These are phyloP conservation scores for Macrotrachela quadricornifera DNA, from an alignment of 1,140 invertebrate species.

Conservation along the genomic window DNA sequence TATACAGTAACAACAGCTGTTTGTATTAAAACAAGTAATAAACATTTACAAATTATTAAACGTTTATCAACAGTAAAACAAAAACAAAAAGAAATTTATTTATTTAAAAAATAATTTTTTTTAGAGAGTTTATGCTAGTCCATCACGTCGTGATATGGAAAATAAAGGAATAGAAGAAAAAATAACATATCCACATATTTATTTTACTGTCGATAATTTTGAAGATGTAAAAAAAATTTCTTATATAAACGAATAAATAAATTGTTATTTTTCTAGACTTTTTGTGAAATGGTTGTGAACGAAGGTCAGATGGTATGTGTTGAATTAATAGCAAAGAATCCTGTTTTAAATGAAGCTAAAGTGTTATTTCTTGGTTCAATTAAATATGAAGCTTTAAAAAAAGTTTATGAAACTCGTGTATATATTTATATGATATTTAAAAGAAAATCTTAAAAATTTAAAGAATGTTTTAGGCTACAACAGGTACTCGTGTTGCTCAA, in stretches of 20 bases:
- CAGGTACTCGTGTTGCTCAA: slow-evolving; percentile 79
- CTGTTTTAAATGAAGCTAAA: slow-evolving; percentile 44
- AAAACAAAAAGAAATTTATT: not conserved
- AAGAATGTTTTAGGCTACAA: slow-evolving; percentile 49
- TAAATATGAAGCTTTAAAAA: slow-evolving; percentile 80
- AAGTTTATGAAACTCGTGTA: slow-evolving; percentile 84
- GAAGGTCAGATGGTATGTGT: slow-evolving; percentile 97
- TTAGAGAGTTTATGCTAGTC: slow-evolving; percentile 74
- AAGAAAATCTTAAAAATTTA: not conserved
- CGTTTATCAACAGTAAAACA: slow-evolving; percentile 37
- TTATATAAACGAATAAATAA: too few relatives aligned
- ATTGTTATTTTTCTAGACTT: slow-evolving; percentile 38
- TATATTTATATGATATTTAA: slow-evolving; percentile 18
- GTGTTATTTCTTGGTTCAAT: slow-evolving; percentile 91
- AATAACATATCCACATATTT: slow-evolving; percentile 94
- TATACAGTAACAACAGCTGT: slow-evolving; percentile 88
- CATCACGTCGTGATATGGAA: slow-evolving; percentile 82
- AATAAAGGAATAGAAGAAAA: slow-evolving; percentile 91
- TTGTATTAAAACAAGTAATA: slow-evolving; percentile 82
- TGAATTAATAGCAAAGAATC: slow-evolving; percentile 58
- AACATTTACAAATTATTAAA: slow-evolving; percentile 76
- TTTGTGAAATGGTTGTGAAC: slow-evolving; percentile 70
- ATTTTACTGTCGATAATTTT: slow-evolving; percentile 97
- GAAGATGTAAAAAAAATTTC: slow-evolving; percentile 50
- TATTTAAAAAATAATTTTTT: not conserved